These are phyloP conservation scores for Microctenopoma stevenorrisi DNA, from an alignment of 2,797 vertebrate genomes.

Conservation along the genomic window DNA sequence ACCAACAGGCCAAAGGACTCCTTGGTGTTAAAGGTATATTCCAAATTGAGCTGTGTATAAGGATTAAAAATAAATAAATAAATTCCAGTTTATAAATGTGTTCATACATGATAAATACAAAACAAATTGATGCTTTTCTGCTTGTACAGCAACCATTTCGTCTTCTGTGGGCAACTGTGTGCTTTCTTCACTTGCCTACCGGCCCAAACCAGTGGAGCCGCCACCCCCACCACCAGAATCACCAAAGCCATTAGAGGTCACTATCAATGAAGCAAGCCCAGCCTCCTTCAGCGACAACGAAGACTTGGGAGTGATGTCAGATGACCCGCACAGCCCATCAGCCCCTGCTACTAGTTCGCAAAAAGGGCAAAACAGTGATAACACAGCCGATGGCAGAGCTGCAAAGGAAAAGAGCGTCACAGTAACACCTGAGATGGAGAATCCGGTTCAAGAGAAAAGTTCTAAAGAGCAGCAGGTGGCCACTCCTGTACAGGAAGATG, in stretches of 20 bases:
- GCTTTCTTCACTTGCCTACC: slow-evolving; percentile 72
- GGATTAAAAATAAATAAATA: not conserved
- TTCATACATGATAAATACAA: not conserved
- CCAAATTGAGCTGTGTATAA: not conserved
- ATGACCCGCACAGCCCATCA: slow-evolving; percentile 46
- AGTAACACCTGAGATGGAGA: not conserved
- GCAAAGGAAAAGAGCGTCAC: slow-evolving; percentile 34
- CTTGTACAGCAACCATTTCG: slow-evolving; percentile 74
- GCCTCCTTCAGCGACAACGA: slow-evolving; percentile 56
- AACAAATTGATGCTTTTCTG: not conserved
- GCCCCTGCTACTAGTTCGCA: not conserved
- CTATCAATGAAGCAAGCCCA: slow-evolving; percentile 30
- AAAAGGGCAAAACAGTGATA: slow-evolving; percentile 2
- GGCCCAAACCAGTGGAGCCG: slow-evolving; percentile 49
- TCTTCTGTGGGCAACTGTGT: slow-evolving; percentile 78
- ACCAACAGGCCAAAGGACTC: slow-evolving; percentile 78
- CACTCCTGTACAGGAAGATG: slow-evolving; percentile 1
- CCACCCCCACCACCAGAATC: slow-evolving; percentile 29
- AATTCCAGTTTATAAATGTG: not conserved
- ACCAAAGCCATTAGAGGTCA: slow-evolving; percentile 38
- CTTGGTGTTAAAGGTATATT: slow-evolving; percentile 75
- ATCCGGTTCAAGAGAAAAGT: slow-evolving; percentile 35
- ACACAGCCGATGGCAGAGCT: slow-evolving; percentile 3
- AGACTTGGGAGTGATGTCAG: slow-evolving; percentile 66
- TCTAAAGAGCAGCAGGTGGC: slow-evolving; percentile 3